Evolutionary conservation across 2,113 vertebrate species (phyloP).

Genomic region (Rhinichthys klamathensis): DNA sequence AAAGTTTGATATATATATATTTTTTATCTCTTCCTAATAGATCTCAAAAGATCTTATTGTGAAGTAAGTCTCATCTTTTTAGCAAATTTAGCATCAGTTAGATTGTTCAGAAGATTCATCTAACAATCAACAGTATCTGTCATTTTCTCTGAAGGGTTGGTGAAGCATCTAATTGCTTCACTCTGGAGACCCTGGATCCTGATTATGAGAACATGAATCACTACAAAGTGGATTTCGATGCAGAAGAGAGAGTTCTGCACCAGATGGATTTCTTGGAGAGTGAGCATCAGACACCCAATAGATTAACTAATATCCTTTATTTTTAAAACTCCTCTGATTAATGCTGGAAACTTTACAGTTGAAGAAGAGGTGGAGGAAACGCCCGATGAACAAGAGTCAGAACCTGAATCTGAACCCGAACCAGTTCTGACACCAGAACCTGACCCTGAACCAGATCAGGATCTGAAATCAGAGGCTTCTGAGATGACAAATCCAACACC

Average conservation of each 20-base stretch:
- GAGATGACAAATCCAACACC: neutral
- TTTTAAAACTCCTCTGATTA: neutral
- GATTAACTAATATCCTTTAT: neutral
- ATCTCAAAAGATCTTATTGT: slow-evolving; percentile 73
- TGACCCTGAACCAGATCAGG: slow-evolving; percentile 41
- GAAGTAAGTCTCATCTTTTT: slow-evolving; percentile 71
- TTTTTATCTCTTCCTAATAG: slow-evolving; percentile 60
- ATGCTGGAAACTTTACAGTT: slow-evolving; percentile 51
- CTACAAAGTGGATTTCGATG: slow-evolving; percentile 73
- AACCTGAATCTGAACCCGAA: slow-evolving; percentile 28
- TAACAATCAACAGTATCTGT: neutral
- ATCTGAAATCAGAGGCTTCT: slow-evolving; percentile 41
- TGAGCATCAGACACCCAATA: slow-evolving; percentile 38
- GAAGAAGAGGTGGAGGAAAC: slow-evolving; percentile 60
- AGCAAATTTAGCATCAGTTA: neutral
- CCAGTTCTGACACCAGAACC: neutral
- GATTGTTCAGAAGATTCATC: neutral
- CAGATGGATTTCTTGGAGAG: slow-evolving; percentile 76
- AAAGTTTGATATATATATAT: neutral
- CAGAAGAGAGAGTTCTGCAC: slow-evolving; percentile 72
- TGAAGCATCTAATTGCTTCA: slow-evolving; percentile 57
- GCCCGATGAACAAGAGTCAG: slow-evolving; percentile 60
- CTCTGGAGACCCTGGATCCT: slow-evolving; percentile 63
- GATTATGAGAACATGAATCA: slow-evolving; percentile 71
- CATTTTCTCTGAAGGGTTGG: slow-evolving; percentile 64